These are phyloP conservation scores for Anas platyrhynchos DNA, from an alignment of 2,113 vertebrate species.

Conservation along the genomic window DNA sequence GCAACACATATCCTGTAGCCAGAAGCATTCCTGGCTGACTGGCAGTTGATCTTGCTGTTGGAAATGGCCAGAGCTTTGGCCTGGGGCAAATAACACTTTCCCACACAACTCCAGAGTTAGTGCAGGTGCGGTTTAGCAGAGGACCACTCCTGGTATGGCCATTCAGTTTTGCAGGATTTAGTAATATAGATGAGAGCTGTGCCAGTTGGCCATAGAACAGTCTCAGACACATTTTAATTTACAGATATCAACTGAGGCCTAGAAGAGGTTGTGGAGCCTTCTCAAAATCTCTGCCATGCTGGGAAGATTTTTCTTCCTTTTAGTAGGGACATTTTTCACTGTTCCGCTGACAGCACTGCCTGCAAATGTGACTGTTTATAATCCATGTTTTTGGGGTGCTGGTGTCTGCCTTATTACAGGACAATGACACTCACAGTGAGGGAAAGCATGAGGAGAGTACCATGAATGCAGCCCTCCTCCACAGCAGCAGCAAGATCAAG, in stretches of 20 bases:
- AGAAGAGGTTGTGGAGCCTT: neutral
- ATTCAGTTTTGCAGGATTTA: neutral
- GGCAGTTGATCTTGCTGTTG: neutral
- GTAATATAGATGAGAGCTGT: neutral
- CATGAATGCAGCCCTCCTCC: neutral
- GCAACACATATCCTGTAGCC: neutral
- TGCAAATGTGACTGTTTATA: accelerated
- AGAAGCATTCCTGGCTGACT: neutral
- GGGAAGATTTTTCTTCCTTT: neutral
- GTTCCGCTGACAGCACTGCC: neutral
- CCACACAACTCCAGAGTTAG: neutral
- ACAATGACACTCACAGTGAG: neutral
- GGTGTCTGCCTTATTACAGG: neutral
- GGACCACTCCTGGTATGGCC: neutral
- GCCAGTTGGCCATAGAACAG: neutral
- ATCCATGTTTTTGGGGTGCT: neutral
- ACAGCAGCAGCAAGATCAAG: neutral
- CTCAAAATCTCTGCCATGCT: neutral
- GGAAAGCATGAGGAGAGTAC: neutral
- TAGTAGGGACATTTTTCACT: neutral
- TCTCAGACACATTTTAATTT: neutral
- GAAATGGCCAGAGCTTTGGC: neutral
- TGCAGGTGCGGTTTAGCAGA: neutral
- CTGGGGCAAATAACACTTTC: neutral
- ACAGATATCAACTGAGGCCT: neutral